Base-by-base conservation (phyloP, 2,113 vertebrate genomes). In the Cnemophilus loriae region DNA sequence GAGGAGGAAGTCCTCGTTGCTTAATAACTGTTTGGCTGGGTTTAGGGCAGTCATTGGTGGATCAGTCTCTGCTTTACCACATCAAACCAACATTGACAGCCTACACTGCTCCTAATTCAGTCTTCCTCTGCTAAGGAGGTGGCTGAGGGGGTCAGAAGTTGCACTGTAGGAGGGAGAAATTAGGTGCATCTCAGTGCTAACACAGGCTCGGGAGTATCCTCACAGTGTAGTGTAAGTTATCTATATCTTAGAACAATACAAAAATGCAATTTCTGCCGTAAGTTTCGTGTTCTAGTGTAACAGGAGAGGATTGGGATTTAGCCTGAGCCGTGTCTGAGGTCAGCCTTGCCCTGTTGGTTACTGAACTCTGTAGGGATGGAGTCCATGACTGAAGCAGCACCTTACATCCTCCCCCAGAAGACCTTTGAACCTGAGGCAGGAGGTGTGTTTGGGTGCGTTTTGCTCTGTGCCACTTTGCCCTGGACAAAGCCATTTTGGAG, bases 21-120 rank as follows among this genome's bases (percentile, higher is more conserved):
- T 78, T 42, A 33, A 1, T 12, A n/a, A 41, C 33, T 70, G 12
- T 42, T 63, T 49, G 32, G 13, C 60, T 84, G 74, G 5, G 15
- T 67, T 37, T 56, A 23, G 56, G 3, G 4, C 32, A 18, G 24
- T 67, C 18, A 3, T 4, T 33, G 7, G 18, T 86, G 83, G 13
- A 33, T 63, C 64, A 55, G 27, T 50, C 52, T 59, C 63, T 79
- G 7, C 64, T 73, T 75, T 67, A 24, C 49, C 67, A 19, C 12
- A 14, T 32, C 22, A 57, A 41, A 21, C 32, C 49, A 15, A 4
- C 3, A 0, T 0, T 50, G 42, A 3, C 39, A 69, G 33, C 52
- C 69, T 65, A 3, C 1, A 0, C 7, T 37, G 41, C 47, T 84
- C 60, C 64, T 61, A 2, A 11, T 49, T 11, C n/a, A 26, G 7